Conservation (phyloP, 2,888 invertebrate species). For the Charanyca ferruginea region DNA sequence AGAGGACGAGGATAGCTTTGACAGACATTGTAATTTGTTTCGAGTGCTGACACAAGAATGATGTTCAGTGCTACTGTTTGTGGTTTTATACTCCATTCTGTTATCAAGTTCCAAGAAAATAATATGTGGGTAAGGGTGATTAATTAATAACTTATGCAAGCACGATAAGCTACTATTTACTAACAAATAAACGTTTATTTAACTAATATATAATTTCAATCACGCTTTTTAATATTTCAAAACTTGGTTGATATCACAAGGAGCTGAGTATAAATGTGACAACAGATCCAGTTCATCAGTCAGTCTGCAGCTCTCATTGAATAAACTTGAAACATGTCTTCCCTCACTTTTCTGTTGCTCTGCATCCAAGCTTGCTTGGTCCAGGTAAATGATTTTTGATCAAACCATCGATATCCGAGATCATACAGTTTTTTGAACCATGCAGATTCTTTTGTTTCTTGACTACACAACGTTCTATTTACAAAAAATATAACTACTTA, state of each 20-base stretch:
- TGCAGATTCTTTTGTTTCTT: no score
- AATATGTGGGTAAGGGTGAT: conserved; percentile 8
- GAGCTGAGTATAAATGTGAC: conserved; percentile 6
- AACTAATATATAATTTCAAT: neutral
- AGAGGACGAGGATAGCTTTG: conserved; percentile 67
- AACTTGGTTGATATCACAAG: neutral
- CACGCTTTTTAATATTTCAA: conserved; percentile 23
- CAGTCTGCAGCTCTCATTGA: conserved; percentile 39
- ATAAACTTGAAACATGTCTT: conserved; percentile 43
- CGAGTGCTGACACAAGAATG: conserved; percentile 35
- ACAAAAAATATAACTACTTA: no score
- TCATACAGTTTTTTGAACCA: no score
- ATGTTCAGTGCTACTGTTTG: conserved; percentile 7
- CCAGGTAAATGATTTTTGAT: conserved; percentile 37
- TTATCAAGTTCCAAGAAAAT: conserved; percentile 14
- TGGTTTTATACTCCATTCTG: conserved; percentile 8
- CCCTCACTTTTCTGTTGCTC: conserved; percentile 44
- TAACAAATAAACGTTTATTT: neutral
- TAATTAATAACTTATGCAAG: conserved; percentile 30
- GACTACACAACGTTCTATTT: neutral
- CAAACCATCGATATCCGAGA: no score
- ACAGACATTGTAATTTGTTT: conserved; percentile 65
- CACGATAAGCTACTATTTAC: conserved; percentile 25
- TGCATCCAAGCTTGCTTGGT: conserved; percentile 57
- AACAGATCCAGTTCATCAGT: conserved; percentile 4